A percentile compares a stretch with the other conserved stretches of the same genome.
Evolutionary conservation across 2,113 vertebrate species (phyloP).

Genomic region (Rafetus swinhoei): DNA sequence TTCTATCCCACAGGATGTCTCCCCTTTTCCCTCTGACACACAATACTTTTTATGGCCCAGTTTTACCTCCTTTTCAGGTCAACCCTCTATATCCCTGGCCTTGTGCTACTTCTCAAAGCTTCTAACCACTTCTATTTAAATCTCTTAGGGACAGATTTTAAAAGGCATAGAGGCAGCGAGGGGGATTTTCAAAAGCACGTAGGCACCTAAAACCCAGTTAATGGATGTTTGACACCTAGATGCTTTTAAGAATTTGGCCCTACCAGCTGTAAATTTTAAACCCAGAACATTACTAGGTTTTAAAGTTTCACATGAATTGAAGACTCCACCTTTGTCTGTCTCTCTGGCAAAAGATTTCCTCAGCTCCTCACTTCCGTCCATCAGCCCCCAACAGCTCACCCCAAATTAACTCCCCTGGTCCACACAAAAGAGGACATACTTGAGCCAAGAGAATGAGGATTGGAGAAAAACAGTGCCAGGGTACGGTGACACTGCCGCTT

Average conservation of each 20-base stretch:
- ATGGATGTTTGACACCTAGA: not conserved
- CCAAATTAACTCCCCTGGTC: too few species aligned
- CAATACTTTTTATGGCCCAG: not conserved
- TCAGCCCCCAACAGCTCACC: not conserved
- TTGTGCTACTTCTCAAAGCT: not conserved
- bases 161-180: not conserved
- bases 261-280: not conserved
- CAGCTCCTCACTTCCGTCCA: not conserved
- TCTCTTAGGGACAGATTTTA: not conserved
- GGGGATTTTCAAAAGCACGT: not conserved
- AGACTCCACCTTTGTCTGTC: not conserved
- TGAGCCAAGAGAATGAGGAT: too few species aligned
- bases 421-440: not conserved
- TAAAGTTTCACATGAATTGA: not conserved
- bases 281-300: not conserved
- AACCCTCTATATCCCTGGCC: not conserved
- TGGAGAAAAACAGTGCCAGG: not conserved
- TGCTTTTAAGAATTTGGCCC: not conserved
- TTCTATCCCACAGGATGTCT: not conserved
- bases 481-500: not conserved
- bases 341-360: not conserved
- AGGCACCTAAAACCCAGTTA: not conserved
- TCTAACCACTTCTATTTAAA: not conserved
- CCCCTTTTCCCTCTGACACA: not conserved
- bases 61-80: not conserved